These are phyloP conservation scores for Ernsta delagoae DNA, from an alignment of 2,888 invertebrate genomes.

Conservation along the genomic window DNA sequence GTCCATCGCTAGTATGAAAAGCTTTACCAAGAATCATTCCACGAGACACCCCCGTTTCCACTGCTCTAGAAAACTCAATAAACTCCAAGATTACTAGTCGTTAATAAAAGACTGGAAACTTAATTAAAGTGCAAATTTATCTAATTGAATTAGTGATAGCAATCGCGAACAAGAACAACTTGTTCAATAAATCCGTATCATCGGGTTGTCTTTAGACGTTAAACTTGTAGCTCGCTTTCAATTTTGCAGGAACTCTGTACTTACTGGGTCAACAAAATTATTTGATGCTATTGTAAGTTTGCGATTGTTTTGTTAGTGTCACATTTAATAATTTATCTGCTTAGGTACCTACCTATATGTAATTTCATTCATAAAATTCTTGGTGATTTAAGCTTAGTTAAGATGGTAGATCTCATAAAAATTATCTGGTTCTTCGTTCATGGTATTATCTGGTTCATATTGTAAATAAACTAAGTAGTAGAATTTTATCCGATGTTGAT, in stretches of 20 bases:
- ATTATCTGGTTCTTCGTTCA: too few species aligned
- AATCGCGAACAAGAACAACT: slow-evolving; percentile 31
- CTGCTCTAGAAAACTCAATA: slow-evolving; percentile 35
- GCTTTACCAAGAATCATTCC: neutral
- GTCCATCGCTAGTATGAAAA: neutral
- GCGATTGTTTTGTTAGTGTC: neutral
- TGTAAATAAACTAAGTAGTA: too few species aligned
- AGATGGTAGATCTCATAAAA: too few species aligned
- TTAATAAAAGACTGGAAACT: slow-evolving; percentile 26
- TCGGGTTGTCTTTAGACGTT: slow-evolving; percentile 25
- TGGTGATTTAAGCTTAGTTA: too few species aligned
- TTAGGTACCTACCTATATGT: too few species aligned
- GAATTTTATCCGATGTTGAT: too few species aligned
- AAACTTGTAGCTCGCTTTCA: slow-evolving; percentile 17
- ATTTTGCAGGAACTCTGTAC: slow-evolving; percentile 12
- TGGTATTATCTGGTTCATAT: too few species aligned
- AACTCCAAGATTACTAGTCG: slow-evolving; percentile 18
- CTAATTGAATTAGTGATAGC: slow-evolving; percentile 37
- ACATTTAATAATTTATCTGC: neutral
- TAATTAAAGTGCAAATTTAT: slow-evolving; percentile 38
- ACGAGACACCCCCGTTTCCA: neutral
- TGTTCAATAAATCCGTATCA: slow-evolving; percentile 36
- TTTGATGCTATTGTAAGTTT: slow-evolving; percentile 5
- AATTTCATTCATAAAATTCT: too few species aligned
- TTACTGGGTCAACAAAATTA: neutral